These are phyloP conservation scores for Myotis yumanensis DNA, from an alignment of 2,113 vertebrate species.

Conservation along the genomic window DNA sequence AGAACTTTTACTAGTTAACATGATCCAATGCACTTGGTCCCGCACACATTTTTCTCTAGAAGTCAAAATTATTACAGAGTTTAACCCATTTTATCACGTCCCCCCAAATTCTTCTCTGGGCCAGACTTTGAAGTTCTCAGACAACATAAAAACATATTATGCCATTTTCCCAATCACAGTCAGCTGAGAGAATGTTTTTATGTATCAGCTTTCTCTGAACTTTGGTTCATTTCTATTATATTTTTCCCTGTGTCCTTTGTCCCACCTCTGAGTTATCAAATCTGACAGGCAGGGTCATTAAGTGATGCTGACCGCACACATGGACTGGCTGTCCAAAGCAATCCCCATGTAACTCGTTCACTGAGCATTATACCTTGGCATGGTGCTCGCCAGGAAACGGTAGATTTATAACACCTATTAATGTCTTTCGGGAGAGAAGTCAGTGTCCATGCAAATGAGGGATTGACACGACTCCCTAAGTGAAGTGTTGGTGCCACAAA, in stretches of 20 bases:
- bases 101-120: not conserved
- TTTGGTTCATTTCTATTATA: not conserved
- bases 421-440: slow-evolving; percentile 50
- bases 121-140: not conserved
- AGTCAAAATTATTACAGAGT: not conserved
- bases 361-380: not conserved
- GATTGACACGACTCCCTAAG: slow-evolving; percentile 35
- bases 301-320: not conserved
- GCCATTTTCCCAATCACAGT: not conserved
- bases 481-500: not conserved
- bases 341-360: slow-evolving; percentile 11
- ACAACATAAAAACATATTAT: not conserved
- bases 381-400: slow-evolving; percentile 16
- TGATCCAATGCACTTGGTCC: not conserved
- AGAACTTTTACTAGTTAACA: not conserved
- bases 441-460: slow-evolving; percentile 29
- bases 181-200: not conserved
- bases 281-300: not conserved
- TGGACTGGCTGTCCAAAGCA: not conserved
- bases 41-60: not conserved
- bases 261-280: not conserved
- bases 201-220: not conserved
- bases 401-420: slow-evolving; percentile 60
- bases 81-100: not conserved
- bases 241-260: not conserved